Evolutionary conservation across 1,140 invertebrate genomes (phyloP), one percentile per base, ranked within the genome.

Genomic region (Microplitis mediator): DNA sequence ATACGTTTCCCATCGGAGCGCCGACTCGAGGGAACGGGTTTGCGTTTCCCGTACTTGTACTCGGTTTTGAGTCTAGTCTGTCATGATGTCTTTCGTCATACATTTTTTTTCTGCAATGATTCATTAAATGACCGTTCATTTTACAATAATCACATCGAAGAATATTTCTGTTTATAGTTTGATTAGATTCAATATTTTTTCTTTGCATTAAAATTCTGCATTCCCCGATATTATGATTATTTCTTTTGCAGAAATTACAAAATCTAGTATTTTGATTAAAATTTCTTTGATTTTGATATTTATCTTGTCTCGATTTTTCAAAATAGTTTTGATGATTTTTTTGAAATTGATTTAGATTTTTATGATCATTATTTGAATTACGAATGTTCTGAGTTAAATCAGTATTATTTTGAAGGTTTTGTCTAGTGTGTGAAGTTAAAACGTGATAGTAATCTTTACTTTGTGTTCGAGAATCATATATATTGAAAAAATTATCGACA

Each of bases 181-280:
- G 36, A 11, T 35, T 35, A 11, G 1, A 35, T 4, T n/a, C 8
- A 8, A n/a, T 35, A 3, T 9, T 45, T 36, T 23, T 65, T 39
- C 5, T 4, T 39, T 23, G 23, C 13, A 8, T 9, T 36, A 35
- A 35, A 3, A 5, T n/a, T 35, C 63, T 35, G n/a, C 63, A 50
- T 39, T 65, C 35, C 4, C 9, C 36, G n/a, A 36, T 65, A 65
- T 5, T 16, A 45, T 65, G 36, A 35, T 45, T 45, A 11, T 9
- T 39, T 65, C 16, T 35, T 14, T 65, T 65, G 13, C 63, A 65
- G 45, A 35, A 65, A 9, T 65, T 39, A n/a, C 35, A 65, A 23
- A n/a, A 65, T 65, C 45, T 65, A 65, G 4, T 13, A 5, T 4
- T 45, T 39, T 39, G 34, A 4, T 11, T 9, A 6, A n/a, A 11